A percentile compares a stretch with the other conserved stretches of the same genome.
These are phyloP conservation scores for Pholis gunnellus DNA, from an alignment of 2,113 vertebrate species.

Conservation along the genomic window DNA sequence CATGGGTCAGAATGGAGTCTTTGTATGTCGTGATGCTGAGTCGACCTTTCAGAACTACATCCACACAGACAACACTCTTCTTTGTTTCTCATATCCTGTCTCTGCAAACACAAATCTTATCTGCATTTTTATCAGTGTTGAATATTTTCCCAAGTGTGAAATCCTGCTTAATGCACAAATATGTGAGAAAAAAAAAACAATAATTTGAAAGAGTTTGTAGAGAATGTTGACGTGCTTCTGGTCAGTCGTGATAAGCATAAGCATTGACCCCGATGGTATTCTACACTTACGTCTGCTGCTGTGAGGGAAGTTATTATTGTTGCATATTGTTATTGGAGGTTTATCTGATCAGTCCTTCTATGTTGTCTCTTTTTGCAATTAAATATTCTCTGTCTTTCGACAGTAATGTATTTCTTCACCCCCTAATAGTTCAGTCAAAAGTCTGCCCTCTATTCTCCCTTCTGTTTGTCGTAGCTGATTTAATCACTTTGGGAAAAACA, in stretches of 20 bases:
- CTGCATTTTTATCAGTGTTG: constrained; percentile 39
- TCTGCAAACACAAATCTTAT: constrained; percentile 51
- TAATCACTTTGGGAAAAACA: background rate
- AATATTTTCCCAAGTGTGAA: background rate
- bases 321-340: background rate
- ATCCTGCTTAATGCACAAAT: background rate
- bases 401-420: background rate
- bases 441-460: too few relatives aligned
- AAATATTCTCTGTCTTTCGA: background rate
- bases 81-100: constrained; percentile 71
- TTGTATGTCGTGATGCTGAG: constrained; percentile 70
- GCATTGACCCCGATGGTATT: background rate
- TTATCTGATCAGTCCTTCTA: constrained; percentile 1
- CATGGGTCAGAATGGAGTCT: constrained; percentile 69
- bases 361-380: background rate
- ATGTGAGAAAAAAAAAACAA: background rate
- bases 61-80: constrained; percentile 18
- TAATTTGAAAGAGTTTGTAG: background rate
- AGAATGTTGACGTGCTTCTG: background rate
- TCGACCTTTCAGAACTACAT: constrained; percentile 69
- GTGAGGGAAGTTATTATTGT: background rate
- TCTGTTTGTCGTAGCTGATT: background rate
- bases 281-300: background rate
- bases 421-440: background rate
- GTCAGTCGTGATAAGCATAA: background rate